A percentile compares a stretch with the other conserved stretches of the same genome.
Conservation (phyloP, 1,140 invertebrate species). For the Cydia fagiglandana region DNA sequence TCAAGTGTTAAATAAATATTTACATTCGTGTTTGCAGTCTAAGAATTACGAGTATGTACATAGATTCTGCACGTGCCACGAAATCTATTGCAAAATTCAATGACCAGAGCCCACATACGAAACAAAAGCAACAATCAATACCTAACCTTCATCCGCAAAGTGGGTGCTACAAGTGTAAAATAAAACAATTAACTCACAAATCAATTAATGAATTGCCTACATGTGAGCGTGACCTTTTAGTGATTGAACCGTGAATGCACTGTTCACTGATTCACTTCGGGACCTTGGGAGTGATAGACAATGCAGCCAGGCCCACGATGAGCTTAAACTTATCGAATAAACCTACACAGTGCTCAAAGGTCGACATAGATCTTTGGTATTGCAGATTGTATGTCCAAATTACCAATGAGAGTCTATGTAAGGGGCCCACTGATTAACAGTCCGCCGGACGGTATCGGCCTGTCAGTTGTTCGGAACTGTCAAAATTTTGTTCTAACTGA, state of each 20-base stretch:
- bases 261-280: constrained; percentile 23
- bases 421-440: too few species aligned
- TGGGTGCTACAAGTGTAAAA: constrained; percentile 31
- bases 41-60: not conserved
- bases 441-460: too few species aligned
- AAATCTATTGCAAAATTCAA: not conserved
- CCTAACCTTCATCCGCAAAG: constrained; percentile 21
- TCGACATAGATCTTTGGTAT: constrained; percentile 3
- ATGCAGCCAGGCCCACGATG: constrained; percentile 18
- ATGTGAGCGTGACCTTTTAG: constrained; percentile 26
- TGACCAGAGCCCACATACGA: not conserved
- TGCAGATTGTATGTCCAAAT: constrained; percentile 1
- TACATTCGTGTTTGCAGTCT: not conserved
- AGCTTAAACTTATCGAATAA: constrained; percentile 14
- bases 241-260: constrained; percentile 20
- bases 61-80: not conserved
- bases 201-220: constrained; percentile 32
- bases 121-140: constrained; percentile 32
- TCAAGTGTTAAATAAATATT: too few species aligned
- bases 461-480: too few species aligned
- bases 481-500: too few species aligned
- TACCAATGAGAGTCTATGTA: not conserved
- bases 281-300: constrained; percentile 22
- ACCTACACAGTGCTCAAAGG: not conserved
- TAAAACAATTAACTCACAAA: constrained; percentile 28